Evolutionary conservation across 53 echinoderm and acorn worm species (phyloP).

Genomic region (Echinarachnius parma): DNA sequence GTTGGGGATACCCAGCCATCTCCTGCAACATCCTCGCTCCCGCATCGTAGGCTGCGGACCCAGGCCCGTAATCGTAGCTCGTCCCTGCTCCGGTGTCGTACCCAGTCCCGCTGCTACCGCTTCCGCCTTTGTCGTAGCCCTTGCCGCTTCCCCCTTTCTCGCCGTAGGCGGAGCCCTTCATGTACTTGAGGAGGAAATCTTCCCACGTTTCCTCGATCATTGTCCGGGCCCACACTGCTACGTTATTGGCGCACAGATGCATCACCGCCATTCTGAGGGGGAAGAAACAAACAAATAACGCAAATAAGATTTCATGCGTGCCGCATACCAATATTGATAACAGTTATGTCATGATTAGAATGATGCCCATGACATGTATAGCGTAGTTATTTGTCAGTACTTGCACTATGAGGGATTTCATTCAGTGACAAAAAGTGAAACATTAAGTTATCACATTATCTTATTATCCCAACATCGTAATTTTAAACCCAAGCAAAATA

Average conservation of each 20-base stretch:
- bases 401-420: too few relatives aligned
- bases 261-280: conserved; percentile 82
- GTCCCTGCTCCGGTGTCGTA: background rate
- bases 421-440: too few relatives aligned
- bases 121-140: conserved; percentile 25
- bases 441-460: too few relatives aligned
- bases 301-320: background rate
- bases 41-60: background rate
- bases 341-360: too few relatives aligned
- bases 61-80: background rate
- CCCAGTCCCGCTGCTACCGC: conserved; percentile 24
- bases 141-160: conserved; percentile 30
- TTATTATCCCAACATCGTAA: too few relatives aligned
- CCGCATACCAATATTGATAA: background rate
- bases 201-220: conserved; percentile 95
- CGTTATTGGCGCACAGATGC: conserved; percentile 92
- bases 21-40: conserved; percentile 15
- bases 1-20: background rate
- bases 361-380: too few relatives aligned
- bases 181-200: conserved; percentile 85
- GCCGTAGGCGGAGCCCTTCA: conserved; percentile 58
- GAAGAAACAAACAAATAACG: background rate
- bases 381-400: too few relatives aligned
- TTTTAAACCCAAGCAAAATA: too few relatives aligned
- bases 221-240: conserved; percentile 80